Percentiles rank a stretch among this genome's conserved stretches.
These are phyloP conservation scores for Staurois parvus DNA, from an alignment of 2,797 vertebrate species.

Conservation along the genomic window DNA sequence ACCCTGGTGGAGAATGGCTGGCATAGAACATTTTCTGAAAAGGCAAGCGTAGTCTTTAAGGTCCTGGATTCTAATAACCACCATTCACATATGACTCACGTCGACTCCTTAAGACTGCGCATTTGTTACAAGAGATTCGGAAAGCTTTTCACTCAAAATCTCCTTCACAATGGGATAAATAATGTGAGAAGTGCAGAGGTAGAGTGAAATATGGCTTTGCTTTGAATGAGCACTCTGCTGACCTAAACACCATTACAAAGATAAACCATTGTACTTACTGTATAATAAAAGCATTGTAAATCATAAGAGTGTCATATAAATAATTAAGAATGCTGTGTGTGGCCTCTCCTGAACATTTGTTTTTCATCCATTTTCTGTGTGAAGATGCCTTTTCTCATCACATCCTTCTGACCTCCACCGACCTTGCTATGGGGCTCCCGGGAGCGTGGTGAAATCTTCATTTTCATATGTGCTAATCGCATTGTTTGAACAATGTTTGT, in stretches of 20 bases:
- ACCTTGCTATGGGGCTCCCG: neutral
- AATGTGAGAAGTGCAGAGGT: neutral
- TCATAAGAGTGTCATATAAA: neutral
- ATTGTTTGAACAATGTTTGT: neutral
- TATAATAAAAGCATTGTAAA: slow-evolving; percentile 26
- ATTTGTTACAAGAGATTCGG: neutral
- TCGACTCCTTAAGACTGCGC: neutral
- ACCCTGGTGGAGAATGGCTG: no score
- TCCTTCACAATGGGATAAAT: neutral
- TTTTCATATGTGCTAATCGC: neutral
- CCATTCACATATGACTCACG: no score
- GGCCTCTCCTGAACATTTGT: neutral
- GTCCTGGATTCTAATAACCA: no score
- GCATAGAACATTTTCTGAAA: no score
- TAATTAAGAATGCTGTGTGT: neutral
- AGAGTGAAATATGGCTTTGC: slow-evolving; percentile 8
- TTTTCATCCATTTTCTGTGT: neutral
- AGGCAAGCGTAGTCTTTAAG: no score
- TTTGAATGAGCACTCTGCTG: neutral
- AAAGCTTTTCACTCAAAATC: neutral
- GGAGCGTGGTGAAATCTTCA: neutral
- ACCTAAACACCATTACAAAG: slow-evolving; percentile 6
- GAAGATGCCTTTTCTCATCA: neutral
- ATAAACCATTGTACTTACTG: neutral
- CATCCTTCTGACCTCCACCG: neutral